Percentiles rank a stretch among this genome's conserved stretches.
phyloP scores from a whole-genome alignment of 1,140 invertebrate species.

The Stenopsyche tienmushanensis region DNA sequence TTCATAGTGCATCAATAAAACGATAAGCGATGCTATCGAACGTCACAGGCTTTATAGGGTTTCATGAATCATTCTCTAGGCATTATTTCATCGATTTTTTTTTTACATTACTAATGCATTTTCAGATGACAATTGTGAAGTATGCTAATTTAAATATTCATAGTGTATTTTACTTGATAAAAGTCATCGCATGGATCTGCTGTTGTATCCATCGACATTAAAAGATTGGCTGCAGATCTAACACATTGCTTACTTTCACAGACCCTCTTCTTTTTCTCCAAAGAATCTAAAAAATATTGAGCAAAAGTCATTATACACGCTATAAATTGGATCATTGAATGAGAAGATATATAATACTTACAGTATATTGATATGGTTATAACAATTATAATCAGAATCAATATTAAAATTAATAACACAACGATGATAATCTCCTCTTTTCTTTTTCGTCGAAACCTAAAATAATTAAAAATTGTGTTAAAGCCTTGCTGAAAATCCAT shows the following conservation, averaged over 20 bases:
- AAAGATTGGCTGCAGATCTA: slow-evolving; percentile 62
- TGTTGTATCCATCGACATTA: slow-evolving; percentile 60
- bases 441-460: slow-evolving; percentile 58
- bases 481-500: too few species aligned
- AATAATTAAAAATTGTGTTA: too few species aligned
- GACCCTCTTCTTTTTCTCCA: slow-evolving; percentile 44
- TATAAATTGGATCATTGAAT: neutral
- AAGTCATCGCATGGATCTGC: slow-evolving; percentile 68
- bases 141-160: too few species aligned
- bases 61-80: too few species aligned
- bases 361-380: slow-evolving; percentile 53
- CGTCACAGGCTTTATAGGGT: too few species aligned
- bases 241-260: slow-evolving; percentile 62
- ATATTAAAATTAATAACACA: slow-evolving; percentile 47
- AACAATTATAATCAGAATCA: slow-evolving; percentile 50
- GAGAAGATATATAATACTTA: slow-evolving; percentile 46
- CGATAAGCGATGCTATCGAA: too few species aligned
- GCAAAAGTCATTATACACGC: slow-evolving; percentile 18
- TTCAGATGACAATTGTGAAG: too few species aligned
- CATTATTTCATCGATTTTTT: too few species aligned
- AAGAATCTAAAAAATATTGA: slow-evolving; percentile 45
- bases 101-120: too few species aligned
- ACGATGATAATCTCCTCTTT: slow-evolving; percentile 52
- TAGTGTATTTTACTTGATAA: slow-evolving; percentile 64
- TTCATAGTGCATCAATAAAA: too few species aligned